These are phyloP conservation scores for Drosophila nebulosa DNA, from an alignment of 1,140 invertebrate genomes.

Conservation along the genomic window DNA sequence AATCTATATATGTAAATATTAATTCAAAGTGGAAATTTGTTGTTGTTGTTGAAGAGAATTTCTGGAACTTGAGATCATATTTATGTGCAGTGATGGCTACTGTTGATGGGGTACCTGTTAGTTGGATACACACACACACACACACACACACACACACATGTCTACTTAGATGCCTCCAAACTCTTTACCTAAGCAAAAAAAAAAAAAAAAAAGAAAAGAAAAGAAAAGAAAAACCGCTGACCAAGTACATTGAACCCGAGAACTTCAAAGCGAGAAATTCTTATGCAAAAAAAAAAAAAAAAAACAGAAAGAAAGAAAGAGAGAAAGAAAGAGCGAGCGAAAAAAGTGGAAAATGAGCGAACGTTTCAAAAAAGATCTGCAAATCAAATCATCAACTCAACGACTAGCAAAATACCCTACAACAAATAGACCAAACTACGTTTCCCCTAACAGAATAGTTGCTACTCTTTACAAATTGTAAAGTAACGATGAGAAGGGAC, in stretches of 20 bases:
- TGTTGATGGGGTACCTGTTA: not conserved
- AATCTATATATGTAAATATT: not conserved
- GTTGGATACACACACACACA: not conserved
- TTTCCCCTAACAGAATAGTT: no score
- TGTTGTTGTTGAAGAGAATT: not conserved
- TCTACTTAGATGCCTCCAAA: slow-evolving; percentile 3
- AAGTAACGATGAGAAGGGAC: no score
- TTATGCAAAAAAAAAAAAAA: slow-evolving; percentile 64
- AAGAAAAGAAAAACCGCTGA: slow-evolving; percentile 51
- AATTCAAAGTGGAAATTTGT: not conserved
- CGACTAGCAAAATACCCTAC: not conserved
- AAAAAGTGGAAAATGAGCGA: slow-evolving; percentile 26
- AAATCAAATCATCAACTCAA: not conserved
- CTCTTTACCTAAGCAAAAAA: slow-evolving; percentile 8
- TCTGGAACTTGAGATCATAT: not conserved
- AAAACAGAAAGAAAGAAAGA: not conserved
- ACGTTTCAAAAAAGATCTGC: slow-evolving; percentile 42
- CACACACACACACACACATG: not conserved
- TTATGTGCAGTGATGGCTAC: not conserved
- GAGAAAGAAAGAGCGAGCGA: slow-evolving; percentile 3
- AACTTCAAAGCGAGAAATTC: slow-evolving; percentile 69
- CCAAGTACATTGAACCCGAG: slow-evolving; percentile 72
- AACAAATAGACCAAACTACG: no score
- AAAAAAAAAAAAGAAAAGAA: slow-evolving; percentile 31
- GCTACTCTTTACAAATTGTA: no score